phyloP scores from a whole-genome alignment of 2,113 vertebrate genomes.

The Spheniscus mendiculus region DNA sequence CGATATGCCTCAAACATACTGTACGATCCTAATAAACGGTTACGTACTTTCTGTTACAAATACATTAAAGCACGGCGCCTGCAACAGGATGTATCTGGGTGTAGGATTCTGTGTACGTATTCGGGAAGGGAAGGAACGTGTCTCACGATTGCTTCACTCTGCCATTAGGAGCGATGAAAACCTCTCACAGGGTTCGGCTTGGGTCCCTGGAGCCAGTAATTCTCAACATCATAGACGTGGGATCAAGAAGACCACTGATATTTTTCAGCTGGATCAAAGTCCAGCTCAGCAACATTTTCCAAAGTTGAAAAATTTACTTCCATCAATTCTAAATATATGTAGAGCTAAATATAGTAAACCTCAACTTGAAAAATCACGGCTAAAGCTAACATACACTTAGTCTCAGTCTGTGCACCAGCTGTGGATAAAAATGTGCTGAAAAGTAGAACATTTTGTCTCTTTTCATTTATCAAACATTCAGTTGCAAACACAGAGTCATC shows the following conservation, averaged over 20 bases:
- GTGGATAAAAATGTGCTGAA: slow-evolving; percentile 84
- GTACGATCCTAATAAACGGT: not conserved
- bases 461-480: slow-evolving; percentile 78
- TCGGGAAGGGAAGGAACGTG: not conserved
- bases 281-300: slow-evolving; percentile 70
- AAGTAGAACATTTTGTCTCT: slow-evolving; percentile 84
- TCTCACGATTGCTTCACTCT: not conserved
- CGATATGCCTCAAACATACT: not conserved
- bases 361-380: slow-evolving; percentile 78
- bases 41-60: not conserved
- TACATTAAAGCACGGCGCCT: not conserved
- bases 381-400: slow-evolving; percentile 79
- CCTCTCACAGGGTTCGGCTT: fast-evolving
- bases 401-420: slow-evolving; percentile 82
- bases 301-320: slow-evolving; percentile 72
- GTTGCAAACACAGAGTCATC: slow-evolving; percentile 72
- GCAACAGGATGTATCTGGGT: not conserved
- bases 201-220: not conserved
- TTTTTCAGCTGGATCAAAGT: slow-evolving; percentile 56
- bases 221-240: not conserved
- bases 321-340: slow-evolving; percentile 74
- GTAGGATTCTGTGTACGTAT: not conserved
- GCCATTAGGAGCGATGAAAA: not conserved
- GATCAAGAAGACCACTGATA: not conserved
- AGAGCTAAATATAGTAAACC: slow-evolving; percentile 80